Conservation (phyloP, 1,140 invertebrate species). For the Meloidogyne chitwoodi region DNA sequence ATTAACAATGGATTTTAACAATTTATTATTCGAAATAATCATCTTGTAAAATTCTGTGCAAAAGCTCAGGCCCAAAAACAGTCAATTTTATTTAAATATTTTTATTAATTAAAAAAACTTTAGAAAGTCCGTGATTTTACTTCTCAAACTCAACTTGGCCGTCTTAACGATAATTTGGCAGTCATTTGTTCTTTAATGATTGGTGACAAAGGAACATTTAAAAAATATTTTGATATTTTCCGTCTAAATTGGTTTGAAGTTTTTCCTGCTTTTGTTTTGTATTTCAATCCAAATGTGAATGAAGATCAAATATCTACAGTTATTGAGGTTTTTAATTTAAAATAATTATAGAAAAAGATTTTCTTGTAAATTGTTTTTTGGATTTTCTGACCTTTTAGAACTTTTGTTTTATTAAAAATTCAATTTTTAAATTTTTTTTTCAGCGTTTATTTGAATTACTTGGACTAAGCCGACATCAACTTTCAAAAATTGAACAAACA, state of each 20-base stretch:
- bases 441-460: slow-evolving; percentile 8
- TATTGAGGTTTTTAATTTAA: slow-evolving; percentile 7
- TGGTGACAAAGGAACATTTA: slow-evolving; percentile 18
- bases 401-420: not conserved
- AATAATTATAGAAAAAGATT: too few relatives aligned
- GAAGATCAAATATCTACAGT: slow-evolving; percentile 17
- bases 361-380: not conserved
- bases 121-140: slow-evolving; percentile 5
- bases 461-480: not conserved
- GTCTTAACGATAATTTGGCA: slow-evolving; percentile 13
- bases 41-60: too few relatives aligned
- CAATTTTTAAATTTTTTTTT: not conserved
- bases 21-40: too few relatives aligned
- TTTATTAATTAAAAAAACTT: not conserved
- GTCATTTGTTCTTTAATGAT: slow-evolving; percentile 19
- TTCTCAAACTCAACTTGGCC: not conserved
- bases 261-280: slow-evolving; percentile 8
- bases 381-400: not conserved
- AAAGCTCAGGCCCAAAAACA: too few relatives aligned
- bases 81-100: too few relatives aligned
- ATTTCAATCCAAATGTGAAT: not conserved
- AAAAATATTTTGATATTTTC: slow-evolving; percentile 17
- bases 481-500: slow-evolving; percentile 15
- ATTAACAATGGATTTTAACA: too few relatives aligned
- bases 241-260: slow-evolving; percentile 22